A percentile compares a stretch with the other conserved stretches of the same genome.
These are phyloP conservation scores for Prosopocoilus inquinatus DNA, from an alignment of 2,888 invertebrate genomes.

Conservation along the genomic window DNA sequence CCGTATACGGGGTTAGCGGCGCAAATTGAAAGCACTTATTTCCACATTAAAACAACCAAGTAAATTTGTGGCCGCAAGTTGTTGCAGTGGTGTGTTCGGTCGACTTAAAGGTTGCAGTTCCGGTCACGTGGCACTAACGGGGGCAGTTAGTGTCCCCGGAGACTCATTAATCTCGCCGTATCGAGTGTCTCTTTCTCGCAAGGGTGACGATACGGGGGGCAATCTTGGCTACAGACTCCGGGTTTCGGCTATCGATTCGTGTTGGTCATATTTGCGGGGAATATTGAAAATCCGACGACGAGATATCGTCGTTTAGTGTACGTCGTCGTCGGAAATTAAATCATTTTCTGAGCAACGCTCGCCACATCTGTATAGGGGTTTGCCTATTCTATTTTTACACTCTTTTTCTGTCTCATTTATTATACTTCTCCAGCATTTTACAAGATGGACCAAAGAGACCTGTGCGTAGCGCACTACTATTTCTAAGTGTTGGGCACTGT, in stretches of 20 bases:
- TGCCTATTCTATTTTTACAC: too few relatives aligned
- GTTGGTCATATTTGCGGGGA: background rate
- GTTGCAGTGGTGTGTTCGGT: conserved; percentile 1
- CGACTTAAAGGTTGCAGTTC: conserved; percentile 13
- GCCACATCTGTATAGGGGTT: too few relatives aligned
- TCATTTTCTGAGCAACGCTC: too few relatives aligned
- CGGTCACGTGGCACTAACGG: conserved; percentile 20
- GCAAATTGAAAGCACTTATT: background rate
- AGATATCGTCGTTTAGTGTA: too few relatives aligned
- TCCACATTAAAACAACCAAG: background rate
- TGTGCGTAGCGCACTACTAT: too few relatives aligned
- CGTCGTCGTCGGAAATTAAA: too few relatives aligned
- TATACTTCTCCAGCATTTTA: too few relatives aligned
- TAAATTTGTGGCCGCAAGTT: background rate
- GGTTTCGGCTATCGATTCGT: background rate
- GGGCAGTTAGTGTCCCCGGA: conserved; percentile 24
- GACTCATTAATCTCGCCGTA: conserved; percentile 27
- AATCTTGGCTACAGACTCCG: conserved; percentile 13
- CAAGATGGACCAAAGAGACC: too few relatives aligned
- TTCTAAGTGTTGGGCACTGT: too few relatives aligned
- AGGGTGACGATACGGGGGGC: conserved; percentile 12
- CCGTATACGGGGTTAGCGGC: background rate
- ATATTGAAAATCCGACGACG: background rate
- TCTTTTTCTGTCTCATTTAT: too few relatives aligned
- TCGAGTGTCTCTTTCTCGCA: conserved; percentile 8